These are phyloP conservation scores for Sesia apiformis DNA, from an alignment of 2,888 invertebrate species.

Conservation along the genomic window DNA sequence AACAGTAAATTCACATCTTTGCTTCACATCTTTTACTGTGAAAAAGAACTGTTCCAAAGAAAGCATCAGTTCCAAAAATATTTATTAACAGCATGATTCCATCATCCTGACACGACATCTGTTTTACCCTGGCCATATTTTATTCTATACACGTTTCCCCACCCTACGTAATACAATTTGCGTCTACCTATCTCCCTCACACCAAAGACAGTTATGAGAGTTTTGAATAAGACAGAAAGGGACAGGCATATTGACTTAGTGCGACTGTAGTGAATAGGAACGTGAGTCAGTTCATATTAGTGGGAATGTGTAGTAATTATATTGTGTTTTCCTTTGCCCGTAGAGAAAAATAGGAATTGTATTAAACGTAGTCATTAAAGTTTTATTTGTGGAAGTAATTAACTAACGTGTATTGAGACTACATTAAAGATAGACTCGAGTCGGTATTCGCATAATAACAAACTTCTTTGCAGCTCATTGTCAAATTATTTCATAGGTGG, in stretches of 20 bases:
- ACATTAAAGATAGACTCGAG: no score
- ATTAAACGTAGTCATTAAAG: no score
- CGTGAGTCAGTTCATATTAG: neutral
- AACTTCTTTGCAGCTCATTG: no score
- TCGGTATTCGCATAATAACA: no score
- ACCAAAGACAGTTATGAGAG: constrained; percentile 4
- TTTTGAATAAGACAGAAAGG: constrained; percentile 26
- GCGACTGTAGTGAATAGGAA: neutral
- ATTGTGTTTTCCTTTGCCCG: neutral
- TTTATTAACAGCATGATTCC: constrained; percentile 2
- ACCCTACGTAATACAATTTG: constrained; percentile 18
- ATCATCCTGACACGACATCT: constrained; percentile 22
- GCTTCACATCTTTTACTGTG: no score
- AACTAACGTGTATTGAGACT: no score
- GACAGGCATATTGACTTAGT: constrained; percentile 14
- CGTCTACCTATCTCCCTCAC: constrained; percentile 5
- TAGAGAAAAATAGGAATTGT: neutral
- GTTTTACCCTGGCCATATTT: constrained; percentile 31
- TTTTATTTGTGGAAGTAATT: no score
- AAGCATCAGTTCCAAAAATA: neutral
- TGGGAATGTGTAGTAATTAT: neutral
- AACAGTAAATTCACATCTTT: no score
- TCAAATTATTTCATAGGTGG: no score
- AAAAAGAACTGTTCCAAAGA: neutral
- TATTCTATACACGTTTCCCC: constrained; percentile 32